phyloP scores from a whole-genome alignment of 2,113 vertebrate species.

The Campylorhamphus procurvoides region DNA sequence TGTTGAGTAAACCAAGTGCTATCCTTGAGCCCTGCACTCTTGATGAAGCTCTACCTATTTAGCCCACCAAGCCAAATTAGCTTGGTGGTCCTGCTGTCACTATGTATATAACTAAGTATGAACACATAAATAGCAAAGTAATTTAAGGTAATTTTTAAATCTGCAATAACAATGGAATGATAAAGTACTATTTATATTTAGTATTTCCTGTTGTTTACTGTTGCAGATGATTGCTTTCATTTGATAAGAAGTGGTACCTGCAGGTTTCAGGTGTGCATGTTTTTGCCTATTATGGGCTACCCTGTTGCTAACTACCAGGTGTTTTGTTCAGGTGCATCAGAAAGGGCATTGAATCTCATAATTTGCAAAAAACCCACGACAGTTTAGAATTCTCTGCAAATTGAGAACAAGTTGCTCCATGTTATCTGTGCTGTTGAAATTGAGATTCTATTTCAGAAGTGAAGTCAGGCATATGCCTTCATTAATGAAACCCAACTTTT shows the following conservation, averaged over 20 bases:
- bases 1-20: background rate
- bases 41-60: background rate
- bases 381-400: background rate
- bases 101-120: background rate
- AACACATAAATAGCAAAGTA: background rate
- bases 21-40: background rate
- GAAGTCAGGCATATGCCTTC: background rate
- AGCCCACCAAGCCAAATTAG: background rate
- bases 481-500: background rate
- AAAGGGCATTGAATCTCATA: background rate
- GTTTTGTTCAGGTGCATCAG: background rate
- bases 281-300: background rate
- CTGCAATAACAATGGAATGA: background rate
- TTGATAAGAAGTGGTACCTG: background rate
- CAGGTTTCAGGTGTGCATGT: background rate
- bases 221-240: background rate
- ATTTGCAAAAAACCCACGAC: background rate
- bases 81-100: background rate
- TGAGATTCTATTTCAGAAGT: background rate
- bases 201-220: background rate
- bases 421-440: background rate
- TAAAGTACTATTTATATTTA: background rate
- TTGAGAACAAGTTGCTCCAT: background rate
- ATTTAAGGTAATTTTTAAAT: background rate
- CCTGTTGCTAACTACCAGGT: background rate